Evolutionary conservation across 1,140 invertebrate genomes (phyloP).

Genomic region (Dreissena polymorpha): DNA sequence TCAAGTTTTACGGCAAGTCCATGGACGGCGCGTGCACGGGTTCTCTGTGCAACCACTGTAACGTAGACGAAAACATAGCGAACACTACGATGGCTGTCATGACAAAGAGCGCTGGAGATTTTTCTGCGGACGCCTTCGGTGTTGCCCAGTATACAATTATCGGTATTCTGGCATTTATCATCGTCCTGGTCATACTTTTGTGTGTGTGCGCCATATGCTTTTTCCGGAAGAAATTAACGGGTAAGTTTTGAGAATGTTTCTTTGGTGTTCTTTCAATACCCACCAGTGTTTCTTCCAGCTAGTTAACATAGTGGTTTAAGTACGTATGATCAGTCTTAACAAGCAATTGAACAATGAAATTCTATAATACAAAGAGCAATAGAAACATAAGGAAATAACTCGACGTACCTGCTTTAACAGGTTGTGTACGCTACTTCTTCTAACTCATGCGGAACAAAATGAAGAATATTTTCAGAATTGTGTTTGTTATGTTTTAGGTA

Average conservation of each 20-base stretch:
- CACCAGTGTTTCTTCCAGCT: no score
- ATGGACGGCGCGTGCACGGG: constrained; percentile 44
- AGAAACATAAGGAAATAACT: no score
- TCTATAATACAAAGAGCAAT: no score
- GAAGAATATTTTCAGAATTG: no score
- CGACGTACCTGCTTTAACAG: no score
- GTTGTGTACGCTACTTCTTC: no score
- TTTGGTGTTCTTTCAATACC: no score
- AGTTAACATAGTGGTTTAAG: no score
- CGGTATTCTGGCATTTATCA: constrained; percentile 51
- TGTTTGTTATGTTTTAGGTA: no score
- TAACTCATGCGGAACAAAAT: no score
- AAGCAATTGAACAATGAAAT: no score
- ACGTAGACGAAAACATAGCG: not conserved
- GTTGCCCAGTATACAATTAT: constrained; percentile 60
- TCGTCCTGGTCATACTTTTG: constrained; percentile 56
- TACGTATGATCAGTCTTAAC: no score
- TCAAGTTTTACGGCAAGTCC: constrained; percentile 47
- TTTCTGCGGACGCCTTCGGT: constrained; percentile 52
- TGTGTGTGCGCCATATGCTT: constrained; percentile 52
- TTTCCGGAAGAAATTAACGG: constrained; percentile 55
- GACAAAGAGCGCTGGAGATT: constrained; percentile 11
- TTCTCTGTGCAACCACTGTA: constrained; percentile 42
- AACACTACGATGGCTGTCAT: constrained; percentile 1
- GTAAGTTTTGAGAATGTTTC: constrained; percentile 39